phyloP scores from a whole-genome alignment of 37 sponge, comb jelly and placozoan genomes.

The Halichondria panicea region DNA sequence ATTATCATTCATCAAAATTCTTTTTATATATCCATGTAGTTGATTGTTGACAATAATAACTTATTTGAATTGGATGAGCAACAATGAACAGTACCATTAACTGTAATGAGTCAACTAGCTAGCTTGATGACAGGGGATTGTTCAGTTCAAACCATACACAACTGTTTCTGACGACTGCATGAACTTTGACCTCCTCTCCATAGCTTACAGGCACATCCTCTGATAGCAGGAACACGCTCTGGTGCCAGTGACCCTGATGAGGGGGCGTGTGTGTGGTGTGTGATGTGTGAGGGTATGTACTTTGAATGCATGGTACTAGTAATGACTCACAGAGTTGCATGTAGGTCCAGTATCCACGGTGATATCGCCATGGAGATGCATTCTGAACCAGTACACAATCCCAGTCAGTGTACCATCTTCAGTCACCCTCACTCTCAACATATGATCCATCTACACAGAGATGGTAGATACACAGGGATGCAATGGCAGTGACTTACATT shows the following conservation, averaged over 20 bases:
- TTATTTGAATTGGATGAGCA: too few species aligned
- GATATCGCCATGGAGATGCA: conserved; percentile 20
- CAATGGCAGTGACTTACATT: background rate
- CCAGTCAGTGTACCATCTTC: conserved; percentile 35
- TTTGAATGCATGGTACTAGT: background rate
- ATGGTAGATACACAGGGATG: background rate
- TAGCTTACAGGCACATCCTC: conserved; percentile 32
- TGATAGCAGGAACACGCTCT: conserved; percentile 48
- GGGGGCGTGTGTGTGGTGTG: background rate
- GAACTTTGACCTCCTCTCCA: conserved; percentile 33
- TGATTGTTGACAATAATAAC: too few species aligned
- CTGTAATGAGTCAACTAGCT: too few species aligned
- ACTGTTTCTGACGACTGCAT: conserved; percentile 32
- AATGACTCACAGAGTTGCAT: conserved; percentile 2
- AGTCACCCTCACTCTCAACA: conserved; percentile 16
- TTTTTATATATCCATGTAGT: too few species aligned
- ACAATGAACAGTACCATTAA: too few species aligned
- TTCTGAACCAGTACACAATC: conserved; percentile 61
- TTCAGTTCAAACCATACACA: too few species aligned
- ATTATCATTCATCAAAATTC: too few species aligned
- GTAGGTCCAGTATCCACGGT: conserved; percentile 40
- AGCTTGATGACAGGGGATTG: too few species aligned
- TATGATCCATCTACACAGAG: conserved; percentile 8
- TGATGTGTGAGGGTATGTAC: background rate
- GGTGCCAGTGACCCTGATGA: conserved; percentile 47